These are phyloP conservation scores for Litoditis marina DNA, from an alignment of 2,888 invertebrate species.

Conservation along the genomic window DNA sequence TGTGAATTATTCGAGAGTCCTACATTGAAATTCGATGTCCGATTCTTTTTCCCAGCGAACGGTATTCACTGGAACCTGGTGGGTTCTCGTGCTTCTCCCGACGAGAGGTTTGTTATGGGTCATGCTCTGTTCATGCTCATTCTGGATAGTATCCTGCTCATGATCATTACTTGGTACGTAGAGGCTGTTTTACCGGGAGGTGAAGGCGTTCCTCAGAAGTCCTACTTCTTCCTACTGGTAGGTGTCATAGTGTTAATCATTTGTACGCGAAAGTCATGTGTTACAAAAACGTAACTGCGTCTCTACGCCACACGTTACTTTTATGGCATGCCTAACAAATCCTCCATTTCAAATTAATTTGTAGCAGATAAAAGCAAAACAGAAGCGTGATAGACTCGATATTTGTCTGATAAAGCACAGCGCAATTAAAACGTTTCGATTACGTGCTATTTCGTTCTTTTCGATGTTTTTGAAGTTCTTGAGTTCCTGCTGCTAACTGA, in stretches of 20 bases:
- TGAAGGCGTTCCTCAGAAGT: slow-evolving; percentile 75
- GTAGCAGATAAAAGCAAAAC: neutral
- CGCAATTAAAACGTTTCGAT: no score
- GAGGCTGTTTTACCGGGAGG: slow-evolving; percentile 79
- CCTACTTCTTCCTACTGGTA: slow-evolving; percentile 75
- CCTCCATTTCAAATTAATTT: no score
- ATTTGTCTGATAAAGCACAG: no score
- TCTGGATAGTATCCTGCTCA: slow-evolving; percentile 67
- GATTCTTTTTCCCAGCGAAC: no score
- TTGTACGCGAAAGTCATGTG: neutral
- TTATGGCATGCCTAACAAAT: no score
- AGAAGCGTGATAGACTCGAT: neutral
- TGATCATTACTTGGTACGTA: slow-evolving; percentile 77
- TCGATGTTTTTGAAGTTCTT: no score
- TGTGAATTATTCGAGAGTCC: no score
- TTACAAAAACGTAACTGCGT: no score
- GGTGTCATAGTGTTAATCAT: neutral
- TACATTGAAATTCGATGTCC: no score
- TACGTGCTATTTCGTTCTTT: no score
- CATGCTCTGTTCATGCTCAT: slow-evolving; percentile 43
- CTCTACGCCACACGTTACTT: no score
- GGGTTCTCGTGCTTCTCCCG: slow-evolving; percentile 36
- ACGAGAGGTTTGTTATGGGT: slow-evolving; percentile 45
- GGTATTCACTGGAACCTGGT: slow-evolving; percentile 48
- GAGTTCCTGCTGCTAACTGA: no score